These are phyloP conservation scores for Vulpes ferrilata DNA, from an alignment of 2,113 vertebrate genomes.

Conservation along the genomic window DNA sequence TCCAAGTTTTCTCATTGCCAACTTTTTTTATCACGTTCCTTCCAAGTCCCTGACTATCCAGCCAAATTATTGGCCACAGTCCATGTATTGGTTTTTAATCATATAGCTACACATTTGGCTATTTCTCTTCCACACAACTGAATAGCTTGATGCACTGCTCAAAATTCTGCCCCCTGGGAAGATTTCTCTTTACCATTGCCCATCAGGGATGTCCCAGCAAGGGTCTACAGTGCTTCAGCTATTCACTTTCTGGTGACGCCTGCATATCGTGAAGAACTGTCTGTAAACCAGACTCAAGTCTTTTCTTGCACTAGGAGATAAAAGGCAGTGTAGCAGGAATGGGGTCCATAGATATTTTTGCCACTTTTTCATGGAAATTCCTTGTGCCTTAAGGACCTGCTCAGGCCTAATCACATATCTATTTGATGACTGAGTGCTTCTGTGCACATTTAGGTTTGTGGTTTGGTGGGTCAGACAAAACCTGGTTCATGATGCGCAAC, in stretches of 20 bases:
- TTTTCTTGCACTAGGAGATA: not conserved
- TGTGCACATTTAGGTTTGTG: not conserved
- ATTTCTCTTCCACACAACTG: not conserved
- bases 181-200: not conserved
- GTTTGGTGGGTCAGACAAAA: not conserved
- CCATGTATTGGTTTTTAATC: not conserved
- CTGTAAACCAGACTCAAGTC: not conserved
- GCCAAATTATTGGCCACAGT: not conserved
- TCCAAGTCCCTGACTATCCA: not conserved
- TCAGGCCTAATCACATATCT: too few species aligned
- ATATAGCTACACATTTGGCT: not conserved
- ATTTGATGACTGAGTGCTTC: not conserved
- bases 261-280: not conserved
- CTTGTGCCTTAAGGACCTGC: not conserved
- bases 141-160: not conserved
- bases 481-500: not conserved
- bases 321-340: not conserved
- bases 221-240: not conserved
- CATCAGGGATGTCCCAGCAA: not conserved
- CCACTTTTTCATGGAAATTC: not conserved
- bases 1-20: not conserved
- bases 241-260: not conserved
- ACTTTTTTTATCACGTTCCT: not conserved
- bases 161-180: not conserved
- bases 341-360: not conserved